Base-by-base conservation (phyloP, 2,797 vertebrate species). In the Salarias fasciatus region DNA sequence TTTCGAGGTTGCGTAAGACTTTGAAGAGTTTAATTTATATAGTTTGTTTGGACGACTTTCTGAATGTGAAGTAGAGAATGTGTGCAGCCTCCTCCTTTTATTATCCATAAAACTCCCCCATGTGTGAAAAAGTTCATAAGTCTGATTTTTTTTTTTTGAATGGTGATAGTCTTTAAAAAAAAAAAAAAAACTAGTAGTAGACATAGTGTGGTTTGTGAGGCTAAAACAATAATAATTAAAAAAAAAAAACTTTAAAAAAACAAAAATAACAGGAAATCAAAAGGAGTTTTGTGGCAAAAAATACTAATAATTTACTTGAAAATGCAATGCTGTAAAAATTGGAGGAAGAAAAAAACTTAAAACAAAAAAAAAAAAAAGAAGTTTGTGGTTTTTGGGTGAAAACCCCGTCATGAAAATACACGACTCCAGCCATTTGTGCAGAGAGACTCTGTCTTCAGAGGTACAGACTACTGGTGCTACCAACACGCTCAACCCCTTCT, bases 1-100 rank as follows among this genome's bases (percentile, higher is more conserved):
- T 5, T 1, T 10, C 7, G 1, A 86, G 92, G 85, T 90, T 90
- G 89, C 89, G 86, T 88, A 87, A 91, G 84, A 82, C 13, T 89
- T 91, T 91, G 78, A 82, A 90, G 89, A 91, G 82, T 85, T 89
- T 83, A 86, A 86, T 91, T 91, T 86, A 85, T 72, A 63, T 76
- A 70, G 77, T 74, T 82, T 83, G 74, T 71, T 72, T 85, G 77
- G 64, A 82, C 78, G 89, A 92, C 93, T 95, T 94, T 93, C 89
- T 92, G 92, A 94, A 92, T 92, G 92, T 91, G 62, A 87, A 82
- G 92, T 93, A 92, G 91, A 92, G 92, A 92, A 91, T 85, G 91
- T 88, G 89, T 90, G 92, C 86, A 90, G 83, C 85, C 89, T 93
- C 93, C 86, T 88, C 3, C 3, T 24, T 24, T 24, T 86, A 86